A percentile compares a stretch with the other conserved stretches of the same genome.
phyloP scores from a whole-genome alignment of 2,113 vertebrate species.

The Varanus salvator region DNA sequence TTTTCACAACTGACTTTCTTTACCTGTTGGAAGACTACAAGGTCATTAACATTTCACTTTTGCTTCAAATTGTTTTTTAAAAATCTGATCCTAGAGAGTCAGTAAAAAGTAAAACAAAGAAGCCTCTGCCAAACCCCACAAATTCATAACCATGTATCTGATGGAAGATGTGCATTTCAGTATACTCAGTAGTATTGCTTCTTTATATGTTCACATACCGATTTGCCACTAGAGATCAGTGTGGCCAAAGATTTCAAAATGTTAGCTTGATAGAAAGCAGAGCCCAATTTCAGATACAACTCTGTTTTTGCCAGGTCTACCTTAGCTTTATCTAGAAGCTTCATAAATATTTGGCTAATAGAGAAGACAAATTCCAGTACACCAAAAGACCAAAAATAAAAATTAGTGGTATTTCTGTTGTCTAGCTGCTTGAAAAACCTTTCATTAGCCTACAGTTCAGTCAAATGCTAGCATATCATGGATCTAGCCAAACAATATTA shows the following conservation, averaged over 20 bases:
- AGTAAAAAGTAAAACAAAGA: neutral
- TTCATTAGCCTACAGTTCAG: constrained; percentile 46
- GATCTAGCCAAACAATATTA: constrained; percentile 16
- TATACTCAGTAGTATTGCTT: constrained; percentile 18
- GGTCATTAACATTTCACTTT: neutral
- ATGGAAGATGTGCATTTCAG: neutral
- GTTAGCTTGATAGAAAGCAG: constrained; percentile 20
- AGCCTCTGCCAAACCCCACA: neutral
- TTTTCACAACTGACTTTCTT: neutral
- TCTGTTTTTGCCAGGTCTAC: constrained; percentile 53
- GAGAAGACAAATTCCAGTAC: constrained; percentile 46
- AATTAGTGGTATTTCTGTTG: constrained; percentile 30
- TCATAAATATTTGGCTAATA: constrained; percentile 63
- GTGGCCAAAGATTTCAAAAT: constrained; percentile 72
- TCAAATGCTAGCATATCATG: constrained; percentile 25
- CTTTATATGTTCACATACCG: constrained; percentile 34
- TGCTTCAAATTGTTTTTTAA: neutral
- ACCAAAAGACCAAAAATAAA: constrained; percentile 33
- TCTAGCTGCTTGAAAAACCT: constrained; percentile 44
- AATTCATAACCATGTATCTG: neutral
- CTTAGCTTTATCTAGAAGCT: constrained; percentile 33
- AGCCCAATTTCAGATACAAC: constrained; percentile 50
- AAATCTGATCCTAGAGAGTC: neutral
- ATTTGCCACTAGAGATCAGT: constrained; percentile 76
- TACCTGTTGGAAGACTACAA: neutral